Percentiles rank a stretch among this genome's conserved stretches.
These are phyloP conservation scores for Drosophila falleni DNA, from an alignment of 2,888 invertebrate genomes.

Conservation along the genomic window DNA sequence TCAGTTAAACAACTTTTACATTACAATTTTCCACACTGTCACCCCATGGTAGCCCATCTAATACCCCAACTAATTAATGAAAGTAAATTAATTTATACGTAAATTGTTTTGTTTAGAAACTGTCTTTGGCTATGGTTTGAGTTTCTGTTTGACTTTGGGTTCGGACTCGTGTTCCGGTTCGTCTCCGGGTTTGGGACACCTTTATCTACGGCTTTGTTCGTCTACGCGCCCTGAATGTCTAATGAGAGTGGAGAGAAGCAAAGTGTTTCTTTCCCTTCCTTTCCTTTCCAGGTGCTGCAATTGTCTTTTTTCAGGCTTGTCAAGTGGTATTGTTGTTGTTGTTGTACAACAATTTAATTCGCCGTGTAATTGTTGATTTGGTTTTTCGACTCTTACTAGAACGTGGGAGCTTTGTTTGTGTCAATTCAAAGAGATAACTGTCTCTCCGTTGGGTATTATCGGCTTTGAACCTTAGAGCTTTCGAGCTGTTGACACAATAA, in stretches of 20 bases:
- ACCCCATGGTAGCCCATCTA: constrained; percentile 63
- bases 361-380: constrained; percentile 66
- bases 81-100: constrained; percentile 84
- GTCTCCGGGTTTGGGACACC: constrained; percentile 32
- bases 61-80: constrained; percentile 83
- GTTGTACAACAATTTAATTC: constrained; percentile 56
- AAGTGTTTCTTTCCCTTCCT: constrained; percentile 31
- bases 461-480: constrained; percentile 21
- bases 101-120: constrained; percentile 76
- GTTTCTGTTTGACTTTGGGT: constrained; percentile 19
- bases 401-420: constrained; percentile 73
- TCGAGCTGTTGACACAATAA: constrained; percentile 3
- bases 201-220: constrained; percentile 67
- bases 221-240: constrained; percentile 71
- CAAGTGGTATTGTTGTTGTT: constrained; percentile 32
- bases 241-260: constrained; percentile 57
- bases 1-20: constrained; percentile 57
- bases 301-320: constrained; percentile 37
- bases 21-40: constrained; percentile 69
- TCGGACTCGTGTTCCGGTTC: background rate
- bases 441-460: constrained; percentile 37
- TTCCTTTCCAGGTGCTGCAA: constrained; percentile 40
- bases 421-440: constrained; percentile 48
- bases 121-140: constrained; percentile 43
- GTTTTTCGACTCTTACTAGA: constrained; percentile 68